Conservation (phyloP, 35 echinoderm and acorn worm species). For the Lytechinus variegatus region DNA sequence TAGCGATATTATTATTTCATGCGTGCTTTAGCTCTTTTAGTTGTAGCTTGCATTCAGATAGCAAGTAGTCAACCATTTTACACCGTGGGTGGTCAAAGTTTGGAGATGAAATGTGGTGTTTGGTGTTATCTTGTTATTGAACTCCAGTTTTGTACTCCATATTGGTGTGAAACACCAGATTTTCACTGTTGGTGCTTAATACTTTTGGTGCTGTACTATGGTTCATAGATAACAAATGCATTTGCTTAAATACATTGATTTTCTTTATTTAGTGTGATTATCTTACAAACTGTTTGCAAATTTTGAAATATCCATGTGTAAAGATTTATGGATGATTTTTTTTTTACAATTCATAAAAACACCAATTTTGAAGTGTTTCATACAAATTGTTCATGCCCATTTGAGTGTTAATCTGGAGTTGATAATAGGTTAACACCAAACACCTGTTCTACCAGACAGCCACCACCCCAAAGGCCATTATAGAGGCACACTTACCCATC, state of each 20-base stretch:
- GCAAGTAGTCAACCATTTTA: background rate
- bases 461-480: background rate
- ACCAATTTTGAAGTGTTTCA: too few relatives aligned
- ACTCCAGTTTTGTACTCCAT: background rate
- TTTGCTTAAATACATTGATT: too few relatives aligned
- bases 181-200: too few relatives aligned
- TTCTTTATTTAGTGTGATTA: too few relatives aligned
- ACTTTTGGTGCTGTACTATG: background rate
- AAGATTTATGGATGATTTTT: too few relatives aligned
- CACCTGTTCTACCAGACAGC: background rate
- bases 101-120: background rate
- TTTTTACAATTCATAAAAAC: too few relatives aligned
- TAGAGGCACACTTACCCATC: background rate
- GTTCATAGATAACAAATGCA: background rate
- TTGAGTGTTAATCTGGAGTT: background rate
- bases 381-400: background rate
- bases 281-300: too few relatives aligned
- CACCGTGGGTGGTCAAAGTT: background rate
- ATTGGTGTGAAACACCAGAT: background rate
- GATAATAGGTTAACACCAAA: background rate
- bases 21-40: conserved; percentile 12
- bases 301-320: too few relatives aligned
- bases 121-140: background rate
- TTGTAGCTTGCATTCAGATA: conserved; percentile 12
- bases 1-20: background rate